Conservation (phyloP, 2,113 vertebrate species). For the Thamnophis sirtalis region DNA sequence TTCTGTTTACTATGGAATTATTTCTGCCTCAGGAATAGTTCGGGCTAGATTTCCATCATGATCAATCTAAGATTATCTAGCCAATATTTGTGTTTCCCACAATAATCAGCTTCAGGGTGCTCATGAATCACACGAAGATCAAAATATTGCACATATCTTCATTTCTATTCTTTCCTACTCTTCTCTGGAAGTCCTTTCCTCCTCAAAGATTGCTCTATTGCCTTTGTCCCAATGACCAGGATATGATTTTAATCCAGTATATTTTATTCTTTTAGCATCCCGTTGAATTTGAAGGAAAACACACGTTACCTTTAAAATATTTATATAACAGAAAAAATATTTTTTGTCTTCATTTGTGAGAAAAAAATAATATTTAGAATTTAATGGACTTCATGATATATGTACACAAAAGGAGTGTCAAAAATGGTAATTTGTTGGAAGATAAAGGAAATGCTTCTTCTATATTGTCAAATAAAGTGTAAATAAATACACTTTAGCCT, state of each 20-base stretch:
- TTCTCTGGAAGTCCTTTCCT: background rate
- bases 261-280: background rate
- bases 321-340: too few species aligned
- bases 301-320: background rate
- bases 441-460: background rate
- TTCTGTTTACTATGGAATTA: background rate
- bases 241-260: background rate
- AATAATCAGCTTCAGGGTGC: background rate
- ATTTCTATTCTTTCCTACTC: background rate
- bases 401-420: background rate
- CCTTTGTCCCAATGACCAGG: background rate
- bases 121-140: background rate
- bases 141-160: background rate
- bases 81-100: background rate
- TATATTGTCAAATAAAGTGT: background rate
- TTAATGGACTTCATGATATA: background rate
- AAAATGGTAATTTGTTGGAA: background rate
- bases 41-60: background rate
- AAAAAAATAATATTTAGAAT: background rate
- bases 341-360: background rate
- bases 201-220: background rate
- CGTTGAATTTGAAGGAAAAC: background rate
- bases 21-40: background rate
- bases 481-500: background rate
- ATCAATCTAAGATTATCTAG: background rate